phyloP scores from a whole-genome alignment of 1,140 invertebrate species.

The Bombus difficillimus region DNA sequence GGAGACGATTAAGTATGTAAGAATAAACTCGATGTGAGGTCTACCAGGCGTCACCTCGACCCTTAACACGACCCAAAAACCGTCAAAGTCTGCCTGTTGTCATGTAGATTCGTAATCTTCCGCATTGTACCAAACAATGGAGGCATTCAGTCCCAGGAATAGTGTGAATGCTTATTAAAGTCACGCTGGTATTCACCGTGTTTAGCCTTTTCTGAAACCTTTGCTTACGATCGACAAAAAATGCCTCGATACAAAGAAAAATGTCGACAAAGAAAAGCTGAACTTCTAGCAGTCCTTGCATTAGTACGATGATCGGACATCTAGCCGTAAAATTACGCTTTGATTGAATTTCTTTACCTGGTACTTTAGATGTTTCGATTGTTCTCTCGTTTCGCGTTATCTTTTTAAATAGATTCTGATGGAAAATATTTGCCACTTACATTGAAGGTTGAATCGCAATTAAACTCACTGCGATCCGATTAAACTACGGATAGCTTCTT shows the following conservation, averaged over 20 bases:
- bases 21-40: constrained; percentile 10
- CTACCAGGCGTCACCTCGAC: constrained; percentile 69
- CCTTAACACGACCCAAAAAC: constrained; percentile 74
- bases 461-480: too few relatives aligned
- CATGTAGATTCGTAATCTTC: constrained; percentile 72
- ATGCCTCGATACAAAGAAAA: constrained; percentile 14
- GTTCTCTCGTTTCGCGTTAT: too few relatives aligned
- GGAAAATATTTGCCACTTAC: background rate
- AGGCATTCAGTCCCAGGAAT: background rate
- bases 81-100: constrained; percentile 69
- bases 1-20: constrained; percentile 11
- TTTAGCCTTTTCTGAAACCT: constrained; percentile 37
- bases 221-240: constrained; percentile 31
- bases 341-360: background rate
- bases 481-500: background rate
- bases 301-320: background rate
- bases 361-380: too few relatives aligned
- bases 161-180: constrained; percentile 44
- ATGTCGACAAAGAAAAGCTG: background rate
- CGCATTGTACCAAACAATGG: constrained; percentile 50
- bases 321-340: background rate
- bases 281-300: background rate
- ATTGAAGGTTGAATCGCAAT: rapidly evolving
- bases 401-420: background rate
- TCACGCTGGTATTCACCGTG: constrained; percentile 35